Percentiles rank a stretch among this genome's conserved stretches.
Conservation (phyloP, 37 sponge, comb jelly and placozoan genomes). For the Cladorhizidae sp. region DNA sequence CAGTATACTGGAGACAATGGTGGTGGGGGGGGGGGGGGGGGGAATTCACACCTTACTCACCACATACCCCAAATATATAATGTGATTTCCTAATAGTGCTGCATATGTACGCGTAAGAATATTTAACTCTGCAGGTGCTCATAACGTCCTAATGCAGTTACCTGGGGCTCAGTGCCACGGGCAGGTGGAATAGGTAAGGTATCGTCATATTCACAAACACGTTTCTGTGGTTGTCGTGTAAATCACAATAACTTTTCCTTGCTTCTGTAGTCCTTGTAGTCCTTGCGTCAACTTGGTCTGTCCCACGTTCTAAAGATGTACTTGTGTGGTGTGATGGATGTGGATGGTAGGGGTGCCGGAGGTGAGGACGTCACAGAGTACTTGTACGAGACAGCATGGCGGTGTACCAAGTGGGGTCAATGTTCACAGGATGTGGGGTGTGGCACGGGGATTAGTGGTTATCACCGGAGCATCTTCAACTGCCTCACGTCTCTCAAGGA, state of each 20-base stretch:
- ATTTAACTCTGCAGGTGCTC: conserved; percentile 19
- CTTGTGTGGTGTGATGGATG: conserved; percentile 18
- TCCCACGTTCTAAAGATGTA: conserved; percentile 39
- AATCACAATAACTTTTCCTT: too few species aligned
- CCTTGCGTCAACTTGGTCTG: conserved; percentile 62
- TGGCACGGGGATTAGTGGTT: not conserved
- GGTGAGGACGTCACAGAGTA: conserved; percentile 39
- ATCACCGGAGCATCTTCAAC: conserved; percentile 41
- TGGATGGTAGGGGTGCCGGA: not conserved
- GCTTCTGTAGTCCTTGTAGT: too few species aligned
- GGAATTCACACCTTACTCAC: too few species aligned
- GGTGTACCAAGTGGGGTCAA: conserved; percentile 59
- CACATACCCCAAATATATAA: too few species aligned
- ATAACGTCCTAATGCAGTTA: conserved; percentile 39
- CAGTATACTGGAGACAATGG: too few species aligned
- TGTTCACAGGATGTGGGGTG: not conserved
- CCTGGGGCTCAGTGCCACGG: conserved; percentile 12
- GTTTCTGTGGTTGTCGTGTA: too few species aligned
- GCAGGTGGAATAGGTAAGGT: conserved; percentile 26
- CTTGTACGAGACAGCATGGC: conserved; percentile 81
- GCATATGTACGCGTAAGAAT: too few species aligned
- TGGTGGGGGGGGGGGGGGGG: too few species aligned
- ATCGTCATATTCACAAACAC: conserved; percentile 1
- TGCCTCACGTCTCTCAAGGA: conserved; percentile 38
- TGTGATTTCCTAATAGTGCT: too few species aligned